Conservation (phyloP, 2,113 vertebrate species). For the Chrysochloris asiatica region DNA sequence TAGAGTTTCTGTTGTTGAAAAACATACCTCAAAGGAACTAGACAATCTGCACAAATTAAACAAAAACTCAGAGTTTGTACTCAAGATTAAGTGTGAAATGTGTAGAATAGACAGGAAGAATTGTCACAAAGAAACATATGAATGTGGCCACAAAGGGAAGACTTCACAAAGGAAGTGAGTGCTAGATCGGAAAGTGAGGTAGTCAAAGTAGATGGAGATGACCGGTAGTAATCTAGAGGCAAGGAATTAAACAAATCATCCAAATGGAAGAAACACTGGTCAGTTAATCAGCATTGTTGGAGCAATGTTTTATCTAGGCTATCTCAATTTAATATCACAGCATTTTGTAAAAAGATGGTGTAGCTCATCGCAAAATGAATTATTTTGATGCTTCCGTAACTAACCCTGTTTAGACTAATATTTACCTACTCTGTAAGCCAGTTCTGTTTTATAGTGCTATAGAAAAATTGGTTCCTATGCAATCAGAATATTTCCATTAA, state of each 20-base stretch:
- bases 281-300: not conserved
- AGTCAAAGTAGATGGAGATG: not conserved
- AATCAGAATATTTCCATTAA: not conserved
- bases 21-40: not conserved
- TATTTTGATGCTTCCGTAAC: not conserved
- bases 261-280: not conserved
- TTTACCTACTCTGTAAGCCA: not conserved
- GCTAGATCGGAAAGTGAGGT: not conserved
- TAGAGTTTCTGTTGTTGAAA: not conserved
- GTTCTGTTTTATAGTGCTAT: not conserved
- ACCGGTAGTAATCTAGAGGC: not conserved
- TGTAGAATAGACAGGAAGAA: not conserved
- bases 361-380: not conserved
- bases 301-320: not conserved
- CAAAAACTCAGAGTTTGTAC: not conserved
- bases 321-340: not conserved
- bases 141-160: not conserved
- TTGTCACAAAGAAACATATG: not conserved
- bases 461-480: not conserved
- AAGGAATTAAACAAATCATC: not conserved
- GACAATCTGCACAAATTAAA: not conserved
- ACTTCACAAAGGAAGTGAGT: not conserved
- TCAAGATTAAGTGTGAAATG: not conserved
- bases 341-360: not conserved
- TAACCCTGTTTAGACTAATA: not conserved